Base-by-base conservation (phyloP, 2,113 vertebrate genomes). In the Syngnathoides biaculeatus region DNA sequence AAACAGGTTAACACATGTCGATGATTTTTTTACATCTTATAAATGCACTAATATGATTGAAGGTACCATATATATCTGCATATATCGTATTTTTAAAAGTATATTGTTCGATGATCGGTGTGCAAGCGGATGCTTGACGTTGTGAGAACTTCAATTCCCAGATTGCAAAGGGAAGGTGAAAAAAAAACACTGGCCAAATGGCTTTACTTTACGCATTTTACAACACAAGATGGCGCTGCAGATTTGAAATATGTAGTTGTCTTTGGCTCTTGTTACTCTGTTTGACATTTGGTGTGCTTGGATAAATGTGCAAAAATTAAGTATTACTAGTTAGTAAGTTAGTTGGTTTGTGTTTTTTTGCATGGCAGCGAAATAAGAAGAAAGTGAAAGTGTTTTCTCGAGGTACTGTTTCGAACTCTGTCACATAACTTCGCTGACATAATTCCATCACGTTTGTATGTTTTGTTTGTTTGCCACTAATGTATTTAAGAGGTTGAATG, bases 171-270 rank as follows among this genome's bases (percentile, higher is more conserved):
- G 35, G 27, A 3, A 5, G 47, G 38, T 7, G 42, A 14, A 1
- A 12, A n/a, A 2, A 13, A 13, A 8, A 30, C 60, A 43, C 9
- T 42, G 2, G 24, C 22, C 2, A 62, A 17, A 40, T 11, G n/a
- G 48, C 38, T 19, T 48, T 0, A 9, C 38, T 19, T 48, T 0
- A 9, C 19, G 1, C n/a, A 0, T 6, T 42, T 1, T 19, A 17
- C 26, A 12, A 83, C 89, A 83, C 77, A 69, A 79, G 86, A 82
- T 83, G 87, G 80, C 74, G 57, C 0, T 15, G 22, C 65, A 75
- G 69, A 63, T 69, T 55, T 74, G 4, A 0, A 0, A 0, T 24
- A 64, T 11, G 43, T 8, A 38, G 40, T 47, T 15, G 22, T 5
- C 15, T 1, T 8, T 40, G 19, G 1, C 15, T n/a, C 13, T n/a